Evolutionary conservation across 2,888 invertebrate species (phyloP).

Genomic region (Ramazzottius varieornatus): DNA sequence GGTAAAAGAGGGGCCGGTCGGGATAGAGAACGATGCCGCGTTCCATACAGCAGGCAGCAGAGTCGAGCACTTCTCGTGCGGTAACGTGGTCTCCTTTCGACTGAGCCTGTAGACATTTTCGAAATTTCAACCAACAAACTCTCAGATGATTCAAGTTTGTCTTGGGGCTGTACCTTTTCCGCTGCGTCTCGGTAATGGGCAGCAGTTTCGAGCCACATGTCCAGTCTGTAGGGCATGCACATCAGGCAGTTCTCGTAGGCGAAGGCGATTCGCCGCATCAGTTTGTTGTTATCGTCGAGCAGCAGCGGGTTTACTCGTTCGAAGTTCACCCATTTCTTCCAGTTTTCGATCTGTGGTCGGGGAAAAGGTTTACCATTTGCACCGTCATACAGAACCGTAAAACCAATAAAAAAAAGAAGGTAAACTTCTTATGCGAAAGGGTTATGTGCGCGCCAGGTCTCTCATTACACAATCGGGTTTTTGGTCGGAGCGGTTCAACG

Average conservation of each 20-base stretch:
- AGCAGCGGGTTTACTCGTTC: slow-evolving; percentile 84
- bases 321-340: slow-evolving; percentile 96
- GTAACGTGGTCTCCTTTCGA: background rate
- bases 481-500: no score
- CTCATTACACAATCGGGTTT: no score
- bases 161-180: background rate
- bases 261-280: slow-evolving; percentile 77
- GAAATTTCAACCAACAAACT: background rate
- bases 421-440: no score
- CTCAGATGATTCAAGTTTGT: no score
- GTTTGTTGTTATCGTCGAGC: slow-evolving; percentile 75
- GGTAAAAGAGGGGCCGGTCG: slow-evolving; percentile 55
- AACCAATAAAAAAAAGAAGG: no score
- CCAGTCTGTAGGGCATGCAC: slow-evolving; percentile 86
- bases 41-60: background rate
- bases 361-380: background rate
- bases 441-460: no score
- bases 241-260: slow-evolving; percentile 90
- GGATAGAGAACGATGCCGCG: background rate
- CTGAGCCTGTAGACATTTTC: background rate
- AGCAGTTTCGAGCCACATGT: slow-evolving; percentile 96
- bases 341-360: slow-evolving; percentile 84
- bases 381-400: no score
- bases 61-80: background rate
- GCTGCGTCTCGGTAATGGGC: slow-evolving; percentile 24